Evolutionary conservation across 2,888 invertebrate species (phyloP).

Genomic region (Pinctada fucata): DNA sequence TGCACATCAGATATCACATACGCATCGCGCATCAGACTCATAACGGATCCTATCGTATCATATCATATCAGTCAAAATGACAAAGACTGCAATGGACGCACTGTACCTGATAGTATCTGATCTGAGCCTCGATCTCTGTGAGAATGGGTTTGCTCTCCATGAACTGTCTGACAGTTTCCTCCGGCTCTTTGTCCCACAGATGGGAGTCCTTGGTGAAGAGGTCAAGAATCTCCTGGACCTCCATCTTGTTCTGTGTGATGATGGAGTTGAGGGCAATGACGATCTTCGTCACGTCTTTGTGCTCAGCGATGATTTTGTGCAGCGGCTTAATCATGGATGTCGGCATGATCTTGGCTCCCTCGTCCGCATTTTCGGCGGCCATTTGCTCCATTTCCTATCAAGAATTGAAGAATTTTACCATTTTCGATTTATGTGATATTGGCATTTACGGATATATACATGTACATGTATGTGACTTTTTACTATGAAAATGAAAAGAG

Average conservation of each 20-base stretch:
- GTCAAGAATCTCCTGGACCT: constrained; percentile 88
- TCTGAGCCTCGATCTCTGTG: constrained; percentile 78
- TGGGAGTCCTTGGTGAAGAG: constrained; percentile 90
- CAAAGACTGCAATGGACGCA: too few species aligned
- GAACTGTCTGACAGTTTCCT: constrained; percentile 77
- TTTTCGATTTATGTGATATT: too few species aligned
- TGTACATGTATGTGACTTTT: too few species aligned
- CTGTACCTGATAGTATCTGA: constrained; percentile 76
- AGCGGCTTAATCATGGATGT: constrained; percentile 73
- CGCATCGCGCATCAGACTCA: too few species aligned
- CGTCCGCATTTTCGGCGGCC: constrained; percentile 68
- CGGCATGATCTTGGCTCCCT: constrained; percentile 67
- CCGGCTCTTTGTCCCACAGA: constrained; percentile 76
- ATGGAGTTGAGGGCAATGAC: constrained; percentile 76
- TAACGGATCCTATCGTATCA: too few species aligned
- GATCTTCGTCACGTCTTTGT: constrained; percentile 92
- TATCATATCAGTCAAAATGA: too few species aligned
- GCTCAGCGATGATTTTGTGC: constrained; percentile 80
- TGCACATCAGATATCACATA: too few species aligned
- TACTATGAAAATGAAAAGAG: too few species aligned
- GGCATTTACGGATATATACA: too few species aligned
- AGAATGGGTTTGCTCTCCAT: constrained; percentile 76
- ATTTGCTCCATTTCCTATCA: constrained; percentile 68
- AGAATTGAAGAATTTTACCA: too few species aligned
- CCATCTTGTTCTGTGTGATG: constrained; percentile 80